Base-by-base conservation (phyloP, 2,797 vertebrate genomes). In the Coranthus polyacanthus region DNA sequence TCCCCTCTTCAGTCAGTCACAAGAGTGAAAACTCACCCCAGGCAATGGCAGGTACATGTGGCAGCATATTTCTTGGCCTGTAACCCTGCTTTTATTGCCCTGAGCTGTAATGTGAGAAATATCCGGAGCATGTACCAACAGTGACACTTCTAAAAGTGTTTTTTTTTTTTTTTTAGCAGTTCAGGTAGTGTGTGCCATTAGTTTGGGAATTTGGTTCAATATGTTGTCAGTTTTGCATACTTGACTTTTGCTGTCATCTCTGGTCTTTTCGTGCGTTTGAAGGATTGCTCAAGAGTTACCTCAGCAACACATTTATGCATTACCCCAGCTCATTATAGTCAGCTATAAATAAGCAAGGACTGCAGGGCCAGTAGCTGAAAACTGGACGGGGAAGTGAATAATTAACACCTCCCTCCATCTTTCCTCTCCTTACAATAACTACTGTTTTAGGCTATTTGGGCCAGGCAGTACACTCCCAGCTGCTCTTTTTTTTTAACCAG, bases 31-130 rank as follows among this genome's bases (percentile, higher is more conserved):
- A 79, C 68, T 67, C 62, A 58, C 85, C 78, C 60, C 50, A 73
- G 89, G 88, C 83, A 9, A 73, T 50, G 18, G 56, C 81, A 85
- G 72, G 79, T 77, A 77, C 86, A 78, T 86, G 87, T 87, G 83
- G 77, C 24, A 13, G 80, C 85, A 80, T 79, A 85, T 90, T 74
- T 87, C 72, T 81, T 83, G 78, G 72, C 87, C 82, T 70, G 53
- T 81, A 84, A 87, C 72, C 72, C 32, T 13, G 36, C 57, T 75
- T 84, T 86, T 82, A 86, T 88, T 77, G 78, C 88, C 83, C 61
- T 18, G 2, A 80, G 85, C 79, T 77, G 82, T 78, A 87, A 88
- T 72, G 61, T 68, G 78, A 86, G 83, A 78, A 83, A 68, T 62
- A 91, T 88, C 82, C 45, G 44, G 76, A 78, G 59, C 77, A 53